Percentiles rank a stretch among this genome's conserved stretches.
Evolutionary conservation across 2,113 vertebrate genomes (phyloP).

Genomic region (Seriola aureovittata): DNA sequence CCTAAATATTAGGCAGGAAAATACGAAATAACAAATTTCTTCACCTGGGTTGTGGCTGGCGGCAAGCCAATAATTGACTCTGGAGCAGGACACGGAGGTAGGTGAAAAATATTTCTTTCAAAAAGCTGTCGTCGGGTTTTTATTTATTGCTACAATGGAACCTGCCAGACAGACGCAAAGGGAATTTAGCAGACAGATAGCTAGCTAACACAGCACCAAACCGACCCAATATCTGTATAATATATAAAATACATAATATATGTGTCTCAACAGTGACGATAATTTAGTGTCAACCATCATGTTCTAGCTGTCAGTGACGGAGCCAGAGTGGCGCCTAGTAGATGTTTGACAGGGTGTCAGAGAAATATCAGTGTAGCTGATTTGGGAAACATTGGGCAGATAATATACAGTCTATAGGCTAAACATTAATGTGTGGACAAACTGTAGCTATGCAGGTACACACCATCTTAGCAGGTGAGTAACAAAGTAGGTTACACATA

Average conservation of each 20-base stretch:
- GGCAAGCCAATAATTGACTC: constrained; percentile 73
- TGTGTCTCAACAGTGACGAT: background rate
- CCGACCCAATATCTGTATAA: background rate
- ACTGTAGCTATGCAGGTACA: background rate
- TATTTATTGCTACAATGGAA: constrained; percentile 13
- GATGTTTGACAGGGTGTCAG: background rate
- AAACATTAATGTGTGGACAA: background rate
- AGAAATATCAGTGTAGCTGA: constrained; percentile 11
- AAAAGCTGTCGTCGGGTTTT: background rate
- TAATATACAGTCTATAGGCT: too few relatives aligned
- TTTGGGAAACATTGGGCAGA: background rate
- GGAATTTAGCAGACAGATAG: constrained; percentile 7
- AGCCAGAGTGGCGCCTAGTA: too few relatives aligned
- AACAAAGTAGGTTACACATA: background rate
- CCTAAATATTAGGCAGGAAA: constrained; percentile 60
- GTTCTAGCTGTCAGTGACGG: background rate
- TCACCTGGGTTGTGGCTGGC: constrained; percentile 63
- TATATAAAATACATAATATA: background rate
- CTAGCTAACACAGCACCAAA: constrained; percentile 23
- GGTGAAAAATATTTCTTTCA: background rate
- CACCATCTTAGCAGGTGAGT: background rate
- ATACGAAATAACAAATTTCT: constrained; percentile 7
- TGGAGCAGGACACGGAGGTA: constrained; percentile 84
- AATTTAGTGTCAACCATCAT: background rate
- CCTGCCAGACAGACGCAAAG: constrained; percentile 32